A percentile compares a stretch with the other conserved stretches of the same genome.
Evolutionary conservation across 2,888 invertebrate genomes (phyloP).

Genomic region (Teleiodes luculella): DNA sequence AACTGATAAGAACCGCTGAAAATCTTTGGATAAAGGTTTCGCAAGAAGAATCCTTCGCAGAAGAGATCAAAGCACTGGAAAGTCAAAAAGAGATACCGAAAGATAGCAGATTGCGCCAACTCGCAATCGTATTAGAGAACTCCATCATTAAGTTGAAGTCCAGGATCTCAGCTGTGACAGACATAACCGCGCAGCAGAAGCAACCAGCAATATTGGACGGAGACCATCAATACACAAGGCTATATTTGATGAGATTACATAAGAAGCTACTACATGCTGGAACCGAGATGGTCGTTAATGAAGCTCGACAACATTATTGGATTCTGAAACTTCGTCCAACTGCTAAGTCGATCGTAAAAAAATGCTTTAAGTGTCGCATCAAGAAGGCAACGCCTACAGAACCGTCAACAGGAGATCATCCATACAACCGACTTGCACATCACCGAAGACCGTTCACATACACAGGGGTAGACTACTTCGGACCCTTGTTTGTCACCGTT

Average conservation of each 20-base stretch:
- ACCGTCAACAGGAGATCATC: not conserved
- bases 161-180: not conserved
- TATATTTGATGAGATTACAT: conserved; percentile 12
- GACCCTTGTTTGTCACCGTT: not conserved
- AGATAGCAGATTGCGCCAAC: not conserved
- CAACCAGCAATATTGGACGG: conserved; percentile 13
- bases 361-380: not conserved
- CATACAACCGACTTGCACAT: not conserved
- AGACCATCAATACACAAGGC: not conserved
- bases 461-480: not conserved
- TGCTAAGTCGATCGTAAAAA: not conserved
- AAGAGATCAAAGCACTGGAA: not conserved
- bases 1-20: not conserved
- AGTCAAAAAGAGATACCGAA: not conserved
- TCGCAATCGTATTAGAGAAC: not conserved
- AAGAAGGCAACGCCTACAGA: not conserved
- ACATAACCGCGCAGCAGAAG: not conserved
- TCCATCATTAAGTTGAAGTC: conserved; percentile 1
- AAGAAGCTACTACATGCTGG: conserved; percentile 5
- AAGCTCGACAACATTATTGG: conserved; percentile 12
- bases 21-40: not conserved
- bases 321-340: not conserved
- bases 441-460: not conserved
- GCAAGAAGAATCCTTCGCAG: not conserved
- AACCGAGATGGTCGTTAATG: conserved; percentile 7